A percentile compares a stretch with the other conserved stretches of the same genome.
Conservation (phyloP, 2,888 invertebrate genomes). For the Callinectes sapidus region DNA sequence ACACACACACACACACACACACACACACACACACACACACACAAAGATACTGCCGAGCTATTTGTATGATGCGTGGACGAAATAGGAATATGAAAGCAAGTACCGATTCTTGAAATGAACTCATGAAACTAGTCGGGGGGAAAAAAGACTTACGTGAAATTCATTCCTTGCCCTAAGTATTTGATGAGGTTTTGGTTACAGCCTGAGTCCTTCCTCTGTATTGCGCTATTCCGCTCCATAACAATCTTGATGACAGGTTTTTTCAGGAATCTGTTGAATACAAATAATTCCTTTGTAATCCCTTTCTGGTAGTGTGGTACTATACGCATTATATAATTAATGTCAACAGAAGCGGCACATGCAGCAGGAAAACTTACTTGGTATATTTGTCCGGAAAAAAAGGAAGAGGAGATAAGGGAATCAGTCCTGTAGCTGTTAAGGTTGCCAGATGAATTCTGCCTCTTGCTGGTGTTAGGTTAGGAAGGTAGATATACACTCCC, state of each 20-base stretch:
- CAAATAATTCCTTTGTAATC: background rate
- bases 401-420: background rate
- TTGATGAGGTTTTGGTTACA: background rate
- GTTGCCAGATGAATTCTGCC: background rate
- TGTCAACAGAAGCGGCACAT: background rate
- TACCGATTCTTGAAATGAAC: no score
- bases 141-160: conserved; percentile 23
- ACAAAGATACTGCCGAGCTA: no score
- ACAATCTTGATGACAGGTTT: background rate
- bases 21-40: no score
- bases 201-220: background rate
- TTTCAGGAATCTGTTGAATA: background rate
- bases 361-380: background rate
- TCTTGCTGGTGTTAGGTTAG: background rate
- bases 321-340: background rate
- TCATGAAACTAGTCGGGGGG: no score
- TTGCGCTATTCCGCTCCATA: background rate
- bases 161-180: background rate
- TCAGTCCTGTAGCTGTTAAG: background rate
- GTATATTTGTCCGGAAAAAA: background rate
- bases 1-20: no score
- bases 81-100: no score
- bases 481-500: background rate
- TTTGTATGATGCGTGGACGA: no score
- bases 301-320: background rate